Evolutionary conservation across 2,113 vertebrate species (phyloP).

Genomic region (Prunella fulvescens): DNA sequence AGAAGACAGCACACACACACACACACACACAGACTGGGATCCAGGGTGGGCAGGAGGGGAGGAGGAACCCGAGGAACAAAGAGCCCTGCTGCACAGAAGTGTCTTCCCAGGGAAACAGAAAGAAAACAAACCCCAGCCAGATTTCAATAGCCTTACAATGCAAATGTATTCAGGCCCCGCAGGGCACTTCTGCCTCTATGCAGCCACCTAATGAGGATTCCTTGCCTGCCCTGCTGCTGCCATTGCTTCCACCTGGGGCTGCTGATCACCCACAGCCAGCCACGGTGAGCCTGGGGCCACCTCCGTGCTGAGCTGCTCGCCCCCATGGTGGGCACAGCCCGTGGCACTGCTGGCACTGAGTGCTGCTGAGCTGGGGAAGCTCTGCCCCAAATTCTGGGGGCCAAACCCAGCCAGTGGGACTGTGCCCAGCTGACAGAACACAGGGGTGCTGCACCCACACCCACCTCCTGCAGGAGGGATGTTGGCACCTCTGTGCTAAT

Average conservation of each 20-base stretch:
- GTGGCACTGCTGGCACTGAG: rapidly evolving
- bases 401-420: neutral
- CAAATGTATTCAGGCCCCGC: slow-evolving; percentile 49
- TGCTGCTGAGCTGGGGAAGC: neutral
- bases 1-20: too few species aligned
- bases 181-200: slow-evolving; percentile 32
- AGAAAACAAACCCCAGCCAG: neutral
- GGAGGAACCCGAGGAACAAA: slow-evolving; percentile 33
- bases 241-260: neutral
- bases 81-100: neutral
- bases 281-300: neutral
- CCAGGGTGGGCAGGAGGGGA: neutral
- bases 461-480: neutral
- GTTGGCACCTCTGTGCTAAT: neutral
- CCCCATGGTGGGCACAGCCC: neutral
- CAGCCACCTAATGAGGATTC: neutral
- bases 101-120: neutral
- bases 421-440: neutral
- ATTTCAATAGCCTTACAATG: slow-evolving; percentile 49
- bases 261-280: rapidly evolving
- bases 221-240: neutral
- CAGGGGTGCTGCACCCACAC: neutral
- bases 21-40: too few species aligned
- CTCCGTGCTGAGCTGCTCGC: rapidly evolving
- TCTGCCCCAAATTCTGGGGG: neutral